Evolutionary conservation across 2,113 vertebrate species (phyloP).

Genomic region (Isichthys henryi): DNA sequence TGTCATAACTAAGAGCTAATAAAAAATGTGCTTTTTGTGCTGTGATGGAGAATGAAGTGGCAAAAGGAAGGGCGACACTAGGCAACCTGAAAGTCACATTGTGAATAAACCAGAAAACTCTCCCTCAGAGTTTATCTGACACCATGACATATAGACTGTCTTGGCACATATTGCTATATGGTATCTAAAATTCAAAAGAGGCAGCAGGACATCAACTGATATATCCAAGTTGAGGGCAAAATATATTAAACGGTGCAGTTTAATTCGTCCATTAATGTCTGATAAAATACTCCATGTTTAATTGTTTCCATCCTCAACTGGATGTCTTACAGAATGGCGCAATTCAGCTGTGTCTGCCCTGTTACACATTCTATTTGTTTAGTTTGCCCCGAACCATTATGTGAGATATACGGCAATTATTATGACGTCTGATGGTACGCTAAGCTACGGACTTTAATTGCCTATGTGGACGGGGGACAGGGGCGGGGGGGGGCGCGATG

Average conservation of each 20-base stretch:
- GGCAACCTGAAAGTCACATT: not conserved
- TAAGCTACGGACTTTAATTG: not conserved
- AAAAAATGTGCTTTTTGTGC: slow-evolving; percentile 11
- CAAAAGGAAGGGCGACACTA: not conserved
- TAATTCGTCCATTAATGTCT: not conserved
- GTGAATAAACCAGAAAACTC: not conserved
- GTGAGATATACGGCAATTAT: not conserved
- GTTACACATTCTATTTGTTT: not conserved
- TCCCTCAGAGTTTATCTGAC: not conserved
- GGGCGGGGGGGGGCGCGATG: too few species aligned
- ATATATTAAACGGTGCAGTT: not conserved
- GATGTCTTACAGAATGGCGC: not conserved
- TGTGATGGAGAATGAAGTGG: slow-evolving; percentile 9
- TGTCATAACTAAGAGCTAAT: slow-evolving; percentile 16
- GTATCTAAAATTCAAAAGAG: not conserved
- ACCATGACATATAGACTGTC: not conserved
- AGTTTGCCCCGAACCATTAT: not conserved
- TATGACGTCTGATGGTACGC: not conserved
- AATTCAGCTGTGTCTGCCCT: not conserved
- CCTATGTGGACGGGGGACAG: not conserved
- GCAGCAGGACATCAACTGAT: not conserved
- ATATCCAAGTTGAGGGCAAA: not conserved
- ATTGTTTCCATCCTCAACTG: not conserved
- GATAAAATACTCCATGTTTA: not conserved
- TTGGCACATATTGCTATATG: not conserved